Conservation (phyloP, 2,888 invertebrate species). For the Andrena bicolor region DNA sequence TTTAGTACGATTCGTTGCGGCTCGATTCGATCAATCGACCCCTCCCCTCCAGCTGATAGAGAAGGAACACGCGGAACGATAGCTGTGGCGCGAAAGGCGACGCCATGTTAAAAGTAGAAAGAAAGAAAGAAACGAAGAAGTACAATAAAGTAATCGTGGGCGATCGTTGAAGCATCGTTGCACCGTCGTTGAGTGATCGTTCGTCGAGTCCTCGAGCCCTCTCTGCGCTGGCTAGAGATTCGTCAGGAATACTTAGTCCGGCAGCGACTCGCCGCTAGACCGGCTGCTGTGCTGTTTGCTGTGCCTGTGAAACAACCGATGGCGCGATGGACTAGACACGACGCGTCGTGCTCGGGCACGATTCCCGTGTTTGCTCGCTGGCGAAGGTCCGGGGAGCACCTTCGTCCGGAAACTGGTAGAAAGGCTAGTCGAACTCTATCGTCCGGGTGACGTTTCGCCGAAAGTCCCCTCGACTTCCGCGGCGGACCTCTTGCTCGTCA, state of each 20-base stretch:
- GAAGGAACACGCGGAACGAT: constrained; percentile 9
- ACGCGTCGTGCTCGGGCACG: constrained; percentile 15
- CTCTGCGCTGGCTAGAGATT: background rate
- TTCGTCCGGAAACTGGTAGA: background rate
- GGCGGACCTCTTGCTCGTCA: background rate
- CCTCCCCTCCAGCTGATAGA: constrained; percentile 1
- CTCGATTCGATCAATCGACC: constrained; percentile 21
- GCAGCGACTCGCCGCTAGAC: background rate
- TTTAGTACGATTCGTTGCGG: constrained; percentile 55
- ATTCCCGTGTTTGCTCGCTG: constrained; percentile 12
- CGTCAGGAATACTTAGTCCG: constrained; percentile 4
- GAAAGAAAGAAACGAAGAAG: background rate
- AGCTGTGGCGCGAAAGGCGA: constrained; percentile 13
- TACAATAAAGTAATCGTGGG: constrained; percentile 11
- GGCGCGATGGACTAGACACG: constrained; percentile 54
- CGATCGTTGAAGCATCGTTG: constrained; percentile 31
- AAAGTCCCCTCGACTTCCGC: background rate
- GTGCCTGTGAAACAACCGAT: constrained; percentile 16
- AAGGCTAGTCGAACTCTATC: background rate
- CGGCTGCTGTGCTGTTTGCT: background rate
- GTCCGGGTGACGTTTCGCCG: background rate
- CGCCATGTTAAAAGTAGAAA: background rate
- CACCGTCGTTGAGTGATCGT: constrained; percentile 27
- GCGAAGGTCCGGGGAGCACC: background rate
- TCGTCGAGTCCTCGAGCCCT: background rate